Conservation (phyloP, 2,888 invertebrate species). For the Dynastes grantii region DNA sequence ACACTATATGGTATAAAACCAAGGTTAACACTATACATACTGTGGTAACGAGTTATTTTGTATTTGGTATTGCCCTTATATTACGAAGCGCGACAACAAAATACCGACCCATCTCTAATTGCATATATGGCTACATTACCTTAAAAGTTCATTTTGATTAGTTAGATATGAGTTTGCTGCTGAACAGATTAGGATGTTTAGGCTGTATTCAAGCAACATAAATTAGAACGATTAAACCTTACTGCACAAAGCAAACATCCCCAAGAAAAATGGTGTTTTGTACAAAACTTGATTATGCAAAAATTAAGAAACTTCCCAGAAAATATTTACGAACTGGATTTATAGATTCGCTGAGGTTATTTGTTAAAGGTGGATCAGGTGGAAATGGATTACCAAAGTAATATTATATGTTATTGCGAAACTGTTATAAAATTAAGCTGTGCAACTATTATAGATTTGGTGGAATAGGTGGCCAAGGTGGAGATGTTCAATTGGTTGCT, state of each 20-base stretch:
- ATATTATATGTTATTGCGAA: slow-evolving; percentile 12
- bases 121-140: background rate
- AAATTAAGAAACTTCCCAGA: slow-evolving; percentile 72
- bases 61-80: no score
- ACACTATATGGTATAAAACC: no score
- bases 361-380: slow-evolving; percentile 89
- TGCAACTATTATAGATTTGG: slow-evolving; percentile 80
- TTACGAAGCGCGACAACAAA: no score
- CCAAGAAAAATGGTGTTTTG: slow-evolving; percentile 71
- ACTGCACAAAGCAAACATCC: no score
- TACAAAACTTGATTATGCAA: slow-evolving; percentile 69
- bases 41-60: no score
- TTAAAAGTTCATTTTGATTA: background rate
- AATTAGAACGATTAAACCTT: no score
- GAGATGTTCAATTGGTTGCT: slow-evolving; percentile 84
- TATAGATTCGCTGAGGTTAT: slow-evolving; percentile 85
- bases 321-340: slow-evolving; percentile 75
- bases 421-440: slow-evolving; percentile 7
- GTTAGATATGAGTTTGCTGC: background rate
- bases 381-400: slow-evolving; percentile 80
- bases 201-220: no score
- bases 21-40: no score
- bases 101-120: no score
- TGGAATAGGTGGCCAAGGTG: slow-evolving; percentile 93
- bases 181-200: no score